Evolutionary conservation across 2,113 vertebrate species (phyloP).

Genomic region (Pedetes capensis): DNA sequence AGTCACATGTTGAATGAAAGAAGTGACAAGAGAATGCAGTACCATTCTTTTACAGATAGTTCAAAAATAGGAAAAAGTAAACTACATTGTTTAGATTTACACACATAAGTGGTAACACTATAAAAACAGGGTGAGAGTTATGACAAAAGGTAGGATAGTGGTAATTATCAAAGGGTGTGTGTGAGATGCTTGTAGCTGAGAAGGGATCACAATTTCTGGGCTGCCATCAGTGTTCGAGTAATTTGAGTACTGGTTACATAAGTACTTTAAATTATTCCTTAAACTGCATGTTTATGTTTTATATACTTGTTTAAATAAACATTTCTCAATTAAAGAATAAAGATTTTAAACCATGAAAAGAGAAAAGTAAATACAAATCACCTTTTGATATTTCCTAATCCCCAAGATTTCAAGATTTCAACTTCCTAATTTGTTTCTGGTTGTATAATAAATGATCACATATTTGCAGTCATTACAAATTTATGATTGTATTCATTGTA

Average conservation of each 20-base stretch:
- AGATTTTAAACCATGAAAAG: background rate
- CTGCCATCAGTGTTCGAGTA: background rate
- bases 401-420: background rate
- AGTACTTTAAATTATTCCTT: conserved; percentile 6
- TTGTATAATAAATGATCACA: background rate
- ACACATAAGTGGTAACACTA: background rate
- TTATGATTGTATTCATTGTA: conserved; percentile 7
- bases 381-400: background rate
- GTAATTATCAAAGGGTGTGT: background rate
- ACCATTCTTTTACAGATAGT: conserved; percentile 4
- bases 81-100: background rate
- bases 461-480: background rate
- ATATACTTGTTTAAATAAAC: background rate
- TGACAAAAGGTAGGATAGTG: background rate
- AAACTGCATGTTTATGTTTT: conserved; percentile 8
- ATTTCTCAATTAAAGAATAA: background rate
- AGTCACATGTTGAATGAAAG: background rate
- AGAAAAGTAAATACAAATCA: conserved; percentile 23
- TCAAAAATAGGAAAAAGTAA: background rate
- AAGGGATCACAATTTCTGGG: background rate
- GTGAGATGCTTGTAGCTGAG: background rate
- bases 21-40: background rate
- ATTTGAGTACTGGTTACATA: background rate
- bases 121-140: background rate
- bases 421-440: conserved; percentile 12